Conservation (phyloP, 2,888 invertebrate genomes). For the Frankliniella fusca region DNA sequence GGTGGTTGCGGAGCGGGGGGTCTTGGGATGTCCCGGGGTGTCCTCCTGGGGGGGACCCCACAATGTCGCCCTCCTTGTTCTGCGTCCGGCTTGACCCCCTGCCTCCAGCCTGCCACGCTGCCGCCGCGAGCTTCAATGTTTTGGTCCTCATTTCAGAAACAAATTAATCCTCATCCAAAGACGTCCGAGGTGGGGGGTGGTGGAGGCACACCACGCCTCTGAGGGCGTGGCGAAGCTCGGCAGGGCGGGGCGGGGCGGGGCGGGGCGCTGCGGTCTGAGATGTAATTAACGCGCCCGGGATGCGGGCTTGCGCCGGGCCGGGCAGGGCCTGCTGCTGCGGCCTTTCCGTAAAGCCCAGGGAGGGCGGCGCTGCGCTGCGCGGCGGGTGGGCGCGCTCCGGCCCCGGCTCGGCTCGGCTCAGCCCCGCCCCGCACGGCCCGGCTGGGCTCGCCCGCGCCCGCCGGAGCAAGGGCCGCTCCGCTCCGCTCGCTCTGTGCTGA, state of each 20-base stretch:
- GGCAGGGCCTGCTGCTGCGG: background rate
- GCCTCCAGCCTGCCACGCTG: background rate
- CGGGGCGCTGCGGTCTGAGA: constrained; percentile 2
- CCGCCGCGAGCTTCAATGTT: background rate
- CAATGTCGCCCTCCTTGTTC: too few relatives aligned
- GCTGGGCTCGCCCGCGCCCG: background rate
- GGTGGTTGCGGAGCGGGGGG: background rate
- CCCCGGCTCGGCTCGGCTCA: background rate
- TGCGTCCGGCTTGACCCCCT: background rate
- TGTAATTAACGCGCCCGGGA: constrained; percentile 18
- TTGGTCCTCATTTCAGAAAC: constrained; percentile 10
- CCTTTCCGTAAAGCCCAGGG: background rate
- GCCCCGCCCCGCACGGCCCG: background rate
- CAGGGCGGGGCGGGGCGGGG: constrained; percentile 1
- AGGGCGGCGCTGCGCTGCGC: background rate
- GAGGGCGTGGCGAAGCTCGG: background rate
- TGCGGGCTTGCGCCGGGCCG: background rate
- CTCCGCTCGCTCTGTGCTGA: background rate
- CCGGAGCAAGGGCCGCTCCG: background rate
- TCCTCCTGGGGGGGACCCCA: too few relatives aligned
- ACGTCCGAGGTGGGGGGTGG: background rate
- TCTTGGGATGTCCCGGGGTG: background rate
- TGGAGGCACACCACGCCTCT: background rate
- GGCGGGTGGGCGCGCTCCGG: background rate
- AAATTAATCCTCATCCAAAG: constrained; percentile 24